These are phyloP conservation scores for Netelia melanura DNA, from an alignment of 2,888 invertebrate species.

Conservation along the genomic window DNA sequence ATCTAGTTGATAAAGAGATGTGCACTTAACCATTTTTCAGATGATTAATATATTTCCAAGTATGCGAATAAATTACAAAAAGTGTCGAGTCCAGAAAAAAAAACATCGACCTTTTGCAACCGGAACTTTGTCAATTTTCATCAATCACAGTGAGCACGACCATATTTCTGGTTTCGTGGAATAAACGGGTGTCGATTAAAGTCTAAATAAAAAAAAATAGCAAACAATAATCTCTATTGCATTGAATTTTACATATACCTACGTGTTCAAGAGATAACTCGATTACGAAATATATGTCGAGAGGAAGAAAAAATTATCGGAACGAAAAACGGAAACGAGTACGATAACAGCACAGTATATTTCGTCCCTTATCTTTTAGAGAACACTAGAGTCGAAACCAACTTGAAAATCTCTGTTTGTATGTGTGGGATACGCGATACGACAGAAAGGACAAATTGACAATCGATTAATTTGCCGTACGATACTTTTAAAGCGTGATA, in stretches of 20 bases:
- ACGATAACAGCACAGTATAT: not conserved
- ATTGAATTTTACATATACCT: not conserved
- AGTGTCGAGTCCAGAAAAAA: not conserved
- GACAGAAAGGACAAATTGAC: conserved; percentile 22
- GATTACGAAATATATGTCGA: not conserved
- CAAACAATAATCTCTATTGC: not conserved
- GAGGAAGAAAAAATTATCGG: not conserved
- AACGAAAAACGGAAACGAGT: not conserved
- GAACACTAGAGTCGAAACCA: not conserved
- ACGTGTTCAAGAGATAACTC: not conserved
- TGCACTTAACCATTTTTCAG: not conserved
- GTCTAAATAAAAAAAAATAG: not conserved
- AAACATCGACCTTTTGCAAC: too few species aligned
- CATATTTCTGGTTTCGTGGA: not conserved
- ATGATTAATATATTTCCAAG: not conserved
- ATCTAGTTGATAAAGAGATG: not conserved
- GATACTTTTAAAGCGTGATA: not conserved
- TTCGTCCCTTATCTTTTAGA: conserved; percentile 4
- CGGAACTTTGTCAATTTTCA: not conserved
- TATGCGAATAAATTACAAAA: not conserved
- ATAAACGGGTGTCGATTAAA: not conserved
- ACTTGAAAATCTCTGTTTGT: not conserved
- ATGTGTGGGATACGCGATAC: not conserved
- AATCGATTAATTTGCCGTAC: not conserved
- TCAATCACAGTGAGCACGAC: not conserved